Conservation (phyloP, 1,140 invertebrate genomes). For the Melitaea cinxia region DNA sequence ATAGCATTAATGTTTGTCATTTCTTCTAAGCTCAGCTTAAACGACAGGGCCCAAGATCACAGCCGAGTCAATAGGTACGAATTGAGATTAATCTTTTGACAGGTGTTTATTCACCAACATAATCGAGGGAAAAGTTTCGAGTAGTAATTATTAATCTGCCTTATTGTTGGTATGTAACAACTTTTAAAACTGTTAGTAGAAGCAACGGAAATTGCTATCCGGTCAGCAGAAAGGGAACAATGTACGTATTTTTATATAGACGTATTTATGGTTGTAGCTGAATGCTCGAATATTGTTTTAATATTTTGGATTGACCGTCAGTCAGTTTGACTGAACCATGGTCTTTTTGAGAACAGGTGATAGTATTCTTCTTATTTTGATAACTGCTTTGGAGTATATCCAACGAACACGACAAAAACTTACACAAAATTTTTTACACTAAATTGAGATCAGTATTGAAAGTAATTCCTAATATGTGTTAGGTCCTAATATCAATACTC, state of each 20-base stretch:
- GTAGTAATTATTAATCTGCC: too few relatives aligned
- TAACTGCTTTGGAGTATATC: background rate
- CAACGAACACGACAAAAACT: background rate
- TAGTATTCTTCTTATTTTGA: too few relatives aligned
- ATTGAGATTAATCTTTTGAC: conserved; percentile 1
- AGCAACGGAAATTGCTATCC: background rate
- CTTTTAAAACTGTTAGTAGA: background rate
- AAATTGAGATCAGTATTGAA: background rate
- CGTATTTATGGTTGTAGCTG: background rate
- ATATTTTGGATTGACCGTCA: background rate
- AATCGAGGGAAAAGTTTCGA: background rate
- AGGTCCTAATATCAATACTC: background rate
- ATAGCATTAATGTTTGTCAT: conserved; percentile 4
- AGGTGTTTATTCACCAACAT: background rate
- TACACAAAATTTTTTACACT: background rate
- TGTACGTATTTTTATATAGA: background rate
- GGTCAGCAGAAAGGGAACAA: background rate
- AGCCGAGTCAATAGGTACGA: background rate
- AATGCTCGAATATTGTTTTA: background rate
- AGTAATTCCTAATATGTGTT: conserved; percentile 18
- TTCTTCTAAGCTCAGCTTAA: background rate
- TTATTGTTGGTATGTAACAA: conserved; percentile 5
- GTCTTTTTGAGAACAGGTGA: too few relatives aligned
- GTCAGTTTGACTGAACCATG: background rate
- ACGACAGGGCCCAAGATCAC: background rate